Evolutionary conservation across 2,888 invertebrate genomes (phyloP).

Genomic region (Dione juno): DNA sequence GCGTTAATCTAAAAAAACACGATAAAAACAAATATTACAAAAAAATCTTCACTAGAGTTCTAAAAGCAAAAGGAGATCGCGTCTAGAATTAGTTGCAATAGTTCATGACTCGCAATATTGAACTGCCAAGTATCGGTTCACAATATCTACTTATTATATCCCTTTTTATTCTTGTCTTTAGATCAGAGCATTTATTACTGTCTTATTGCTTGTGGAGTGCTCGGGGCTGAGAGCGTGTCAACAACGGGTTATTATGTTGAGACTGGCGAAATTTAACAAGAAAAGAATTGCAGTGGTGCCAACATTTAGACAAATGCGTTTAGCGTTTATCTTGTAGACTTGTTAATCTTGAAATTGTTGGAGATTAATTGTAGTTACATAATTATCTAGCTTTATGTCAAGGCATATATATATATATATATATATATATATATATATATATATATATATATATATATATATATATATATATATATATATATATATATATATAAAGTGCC

Average conservation of each 20-base stretch:
- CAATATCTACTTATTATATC: constrained; percentile 79
- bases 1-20: no score
- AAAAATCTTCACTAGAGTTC: not conserved
- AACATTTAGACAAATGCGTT: constrained; percentile 48
- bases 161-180: constrained; percentile 75
- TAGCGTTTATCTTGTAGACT: constrained; percentile 43
- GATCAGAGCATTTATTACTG: constrained; percentile 81
- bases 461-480: no score
- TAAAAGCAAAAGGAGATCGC: constrained; percentile 51
- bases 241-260: constrained; percentile 82
- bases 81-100: constrained; percentile 51
- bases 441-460: no score
- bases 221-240: constrained; percentile 72
- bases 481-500: no score
- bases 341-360: not conserved
- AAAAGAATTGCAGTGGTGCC: constrained; percentile 67
- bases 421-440: no score
- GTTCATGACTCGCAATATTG: constrained; percentile 70
- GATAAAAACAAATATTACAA: not conserved
- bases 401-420: no score
- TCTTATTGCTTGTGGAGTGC: constrained; percentile 80
- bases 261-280: constrained; percentile 76
- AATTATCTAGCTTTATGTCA: no score
- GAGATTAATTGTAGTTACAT: no score
- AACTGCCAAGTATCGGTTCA: constrained; percentile 71